Conservation (phyloP, 2,888 invertebrate genomes). For the Lamproptera curius region DNA sequence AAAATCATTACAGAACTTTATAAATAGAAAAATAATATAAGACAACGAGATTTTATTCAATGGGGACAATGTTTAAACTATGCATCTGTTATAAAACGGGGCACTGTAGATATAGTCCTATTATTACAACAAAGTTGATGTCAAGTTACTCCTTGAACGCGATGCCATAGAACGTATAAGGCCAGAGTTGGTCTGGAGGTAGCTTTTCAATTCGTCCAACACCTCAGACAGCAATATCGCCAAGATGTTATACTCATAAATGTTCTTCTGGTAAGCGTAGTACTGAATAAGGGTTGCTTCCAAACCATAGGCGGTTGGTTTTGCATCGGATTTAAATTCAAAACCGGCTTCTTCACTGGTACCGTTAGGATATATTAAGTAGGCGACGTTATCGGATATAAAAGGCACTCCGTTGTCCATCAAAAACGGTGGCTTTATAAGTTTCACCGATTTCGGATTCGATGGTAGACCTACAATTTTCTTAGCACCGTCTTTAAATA, state of each 20-base stretch:
- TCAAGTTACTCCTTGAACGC: constrained; percentile 27
- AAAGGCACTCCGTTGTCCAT: constrained; percentile 36
- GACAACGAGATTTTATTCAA: too few species aligned
- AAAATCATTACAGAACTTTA: too few species aligned
- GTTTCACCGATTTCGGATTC: constrained; percentile 29
- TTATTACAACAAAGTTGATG: neutral
- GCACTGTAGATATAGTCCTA: neutral
- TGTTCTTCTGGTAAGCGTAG: constrained; percentile 48
- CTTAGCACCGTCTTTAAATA: constrained; percentile 28
- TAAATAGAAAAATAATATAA: too few species aligned
- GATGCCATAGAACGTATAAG: constrained; percentile 36
- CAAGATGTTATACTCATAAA: constrained; percentile 49
- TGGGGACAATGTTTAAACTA: too few species aligned
- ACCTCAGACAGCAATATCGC: constrained; percentile 16
- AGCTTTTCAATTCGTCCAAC: constrained; percentile 33
- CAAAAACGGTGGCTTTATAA: constrained; percentile 43
- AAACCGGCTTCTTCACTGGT: constrained; percentile 33
- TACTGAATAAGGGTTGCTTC: constrained; percentile 48
- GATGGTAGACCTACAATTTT: constrained; percentile 42
- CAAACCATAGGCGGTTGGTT: constrained; percentile 43
- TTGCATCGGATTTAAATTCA: constrained; percentile 28
- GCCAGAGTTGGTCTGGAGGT: constrained; percentile 33
- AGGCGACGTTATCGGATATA: constrained; percentile 38
- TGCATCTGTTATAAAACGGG: too few species aligned
- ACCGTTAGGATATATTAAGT: constrained; percentile 39